Evolutionary conservation across 1,140 invertebrate genomes (phyloP).

Genomic region (Drosophila pruinosa): DNA sequence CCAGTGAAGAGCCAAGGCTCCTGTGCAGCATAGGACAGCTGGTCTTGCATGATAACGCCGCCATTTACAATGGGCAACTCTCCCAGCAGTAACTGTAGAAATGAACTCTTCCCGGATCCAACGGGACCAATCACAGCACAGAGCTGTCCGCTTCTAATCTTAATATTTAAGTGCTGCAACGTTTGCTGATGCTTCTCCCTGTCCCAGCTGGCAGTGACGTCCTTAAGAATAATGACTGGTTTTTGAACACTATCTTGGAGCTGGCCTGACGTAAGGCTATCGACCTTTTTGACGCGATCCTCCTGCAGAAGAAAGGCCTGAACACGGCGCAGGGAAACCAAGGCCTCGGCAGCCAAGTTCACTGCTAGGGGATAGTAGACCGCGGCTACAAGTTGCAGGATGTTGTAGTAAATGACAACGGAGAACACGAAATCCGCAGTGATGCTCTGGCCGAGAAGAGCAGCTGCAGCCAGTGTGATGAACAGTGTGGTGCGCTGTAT

Average conservation of each 20-base stretch:
- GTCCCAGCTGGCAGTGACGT: slow-evolving; percentile 86
- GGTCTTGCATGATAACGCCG: slow-evolving; percentile 85
- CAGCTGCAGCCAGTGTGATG: slow-evolving; percentile 88
- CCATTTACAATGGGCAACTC: slow-evolving; percentile 88
- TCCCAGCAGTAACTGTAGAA: slow-evolving; percentile 88
- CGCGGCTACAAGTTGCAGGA: slow-evolving; percentile 86
- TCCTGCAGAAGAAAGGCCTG: slow-evolving; percentile 87
- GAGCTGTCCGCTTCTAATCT: slow-evolving; percentile 86
- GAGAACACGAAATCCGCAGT: slow-evolving; percentile 89
- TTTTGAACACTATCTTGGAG: slow-evolving; percentile 25
- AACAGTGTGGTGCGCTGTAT: slow-evolving; percentile 89
- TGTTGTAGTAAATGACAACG: slow-evolving; percentile 88
- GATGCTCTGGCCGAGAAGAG: slow-evolving; percentile 86
- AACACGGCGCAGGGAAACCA: slow-evolving; percentile 87
- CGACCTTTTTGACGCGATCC: slow-evolving; percentile 82
- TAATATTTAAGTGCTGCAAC: slow-evolving; percentile 86
- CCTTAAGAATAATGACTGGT: slow-evolving; percentile 82
- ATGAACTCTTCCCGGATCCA: slow-evolving; percentile 91
- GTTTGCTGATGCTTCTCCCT: slow-evolving; percentile 72
- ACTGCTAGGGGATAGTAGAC: slow-evolving; percentile 90
- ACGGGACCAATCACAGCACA: slow-evolving; percentile 90
- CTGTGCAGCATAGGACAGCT: slow-evolving; percentile 89
- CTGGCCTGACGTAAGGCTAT: slow-evolving; percentile 38
- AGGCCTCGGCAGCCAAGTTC: slow-evolving; percentile 86
- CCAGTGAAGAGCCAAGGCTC: slow-evolving; percentile 90